These are phyloP conservation scores for Mesocricetus auratus DNA, from an alignment of 2,113 vertebrate genomes.

Conservation along the genomic window DNA sequence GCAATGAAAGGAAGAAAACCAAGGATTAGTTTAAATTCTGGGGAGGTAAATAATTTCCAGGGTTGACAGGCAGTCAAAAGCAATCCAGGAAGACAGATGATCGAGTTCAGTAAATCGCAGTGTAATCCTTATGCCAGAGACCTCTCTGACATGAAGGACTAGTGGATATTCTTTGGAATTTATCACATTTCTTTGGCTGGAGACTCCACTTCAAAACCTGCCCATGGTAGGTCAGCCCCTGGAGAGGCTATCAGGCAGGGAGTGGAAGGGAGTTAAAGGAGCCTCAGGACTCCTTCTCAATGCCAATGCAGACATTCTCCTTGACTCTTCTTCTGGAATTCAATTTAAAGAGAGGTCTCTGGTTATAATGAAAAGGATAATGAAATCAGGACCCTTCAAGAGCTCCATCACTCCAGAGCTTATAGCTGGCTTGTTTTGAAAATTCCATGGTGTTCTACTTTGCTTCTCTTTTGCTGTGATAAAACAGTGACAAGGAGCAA, in stretches of 20 bases:
- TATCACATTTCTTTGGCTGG: constrained; percentile 63
- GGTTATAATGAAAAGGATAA: neutral
- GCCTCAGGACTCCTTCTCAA: neutral
- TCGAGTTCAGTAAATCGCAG: constrained; percentile 68
- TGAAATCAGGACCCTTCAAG: neutral
- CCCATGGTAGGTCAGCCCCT: neutral
- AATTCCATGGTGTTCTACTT: neutral
- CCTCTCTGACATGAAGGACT: constrained; percentile 61
- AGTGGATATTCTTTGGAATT: constrained; percentile 59
- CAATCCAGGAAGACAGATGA: constrained; percentile 76
- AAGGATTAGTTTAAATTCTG: constrained; percentile 76
- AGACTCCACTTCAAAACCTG: constrained; percentile 56
- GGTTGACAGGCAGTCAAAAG: constrained; percentile 76
- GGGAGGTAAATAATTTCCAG: constrained; percentile 80
- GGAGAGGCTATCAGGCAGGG: neutral
- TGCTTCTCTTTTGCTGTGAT: neutral
- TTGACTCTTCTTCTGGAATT: neutral
- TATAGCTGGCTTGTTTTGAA: neutral
- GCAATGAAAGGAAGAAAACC: constrained; percentile 69
- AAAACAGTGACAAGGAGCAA: neutral
- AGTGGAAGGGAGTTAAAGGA: constrained; percentile 3
- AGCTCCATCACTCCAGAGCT: neutral
- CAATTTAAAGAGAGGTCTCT: neutral
- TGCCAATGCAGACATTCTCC: neutral
- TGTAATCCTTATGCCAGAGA: constrained; percentile 71